A percentile compares a stretch with the other conserved stretches of the same genome.
Evolutionary conservation across 2,797 vertebrate species (phyloP).

Genomic region (Rhodeus uyekii): DNA sequence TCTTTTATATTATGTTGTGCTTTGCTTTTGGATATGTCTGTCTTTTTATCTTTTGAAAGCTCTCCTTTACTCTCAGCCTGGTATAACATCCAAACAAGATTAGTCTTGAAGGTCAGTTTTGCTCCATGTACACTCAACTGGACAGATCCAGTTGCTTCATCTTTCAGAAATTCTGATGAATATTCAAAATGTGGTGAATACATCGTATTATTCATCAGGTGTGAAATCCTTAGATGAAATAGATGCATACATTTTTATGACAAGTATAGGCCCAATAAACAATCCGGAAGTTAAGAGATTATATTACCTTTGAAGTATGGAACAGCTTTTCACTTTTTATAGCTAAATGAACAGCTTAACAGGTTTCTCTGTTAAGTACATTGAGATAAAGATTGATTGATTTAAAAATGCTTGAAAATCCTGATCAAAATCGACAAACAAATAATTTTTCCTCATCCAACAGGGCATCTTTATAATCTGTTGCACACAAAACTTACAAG

Average conservation of each 20-base stretch:
- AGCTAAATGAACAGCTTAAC: not conserved
- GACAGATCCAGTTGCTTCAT: not conserved
- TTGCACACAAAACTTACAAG: not conserved
- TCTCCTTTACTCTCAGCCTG: not conserved
- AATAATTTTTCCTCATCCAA: not conserved
- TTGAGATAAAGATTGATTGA: not conserved
- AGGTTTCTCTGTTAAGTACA: not conserved
- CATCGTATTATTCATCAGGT: not conserved
- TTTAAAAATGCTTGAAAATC: not conserved
- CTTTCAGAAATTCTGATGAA: not conserved
- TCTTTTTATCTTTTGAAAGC: not conserved
- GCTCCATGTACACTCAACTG: constrained; percentile 29
- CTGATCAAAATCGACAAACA: not conserved
- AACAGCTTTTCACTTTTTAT: not conserved
- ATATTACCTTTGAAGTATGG: not conserved
- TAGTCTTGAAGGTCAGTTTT: not conserved
- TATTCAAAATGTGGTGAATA: not conserved
- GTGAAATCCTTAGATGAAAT: not conserved
- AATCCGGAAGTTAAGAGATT: not conserved
- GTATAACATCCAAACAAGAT: not conserved
- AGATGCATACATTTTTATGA: not conserved
- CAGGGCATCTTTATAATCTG: not conserved
- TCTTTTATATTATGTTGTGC: too few relatives aligned
- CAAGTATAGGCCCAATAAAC: not conserved
- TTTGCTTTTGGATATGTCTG: not conserved